Evolutionary conservation across 2,797 vertebrate species (phyloP).

Genomic region (Myripristis murdjan): DNA sequence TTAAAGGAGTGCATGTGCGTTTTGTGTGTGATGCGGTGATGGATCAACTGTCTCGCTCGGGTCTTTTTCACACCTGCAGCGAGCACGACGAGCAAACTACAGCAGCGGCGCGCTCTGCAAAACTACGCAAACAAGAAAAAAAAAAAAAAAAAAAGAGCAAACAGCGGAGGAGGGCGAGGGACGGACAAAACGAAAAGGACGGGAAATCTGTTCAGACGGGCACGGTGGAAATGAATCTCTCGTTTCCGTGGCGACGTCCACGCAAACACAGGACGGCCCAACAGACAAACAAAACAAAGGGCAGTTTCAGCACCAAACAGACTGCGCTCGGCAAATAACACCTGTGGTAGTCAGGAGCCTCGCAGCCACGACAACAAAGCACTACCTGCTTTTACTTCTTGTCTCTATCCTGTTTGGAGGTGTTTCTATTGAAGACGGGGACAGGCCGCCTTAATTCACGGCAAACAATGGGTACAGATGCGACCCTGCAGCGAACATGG

Average conservation of each 20-base stretch:
- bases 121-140: constrained; percentile 25
- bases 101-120: not conserved
- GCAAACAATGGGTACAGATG: constrained; percentile 61
- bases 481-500: constrained; percentile 63
- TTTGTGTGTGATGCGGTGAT: constrained; percentile 5
- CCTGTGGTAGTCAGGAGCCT: constrained; percentile 13
- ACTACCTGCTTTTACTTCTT: constrained; percentile 19
- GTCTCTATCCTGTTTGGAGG: constrained; percentile 38
- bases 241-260: constrained; percentile 48
- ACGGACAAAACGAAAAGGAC: constrained; percentile 2
- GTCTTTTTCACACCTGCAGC: not conserved
- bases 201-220: constrained; percentile 49
- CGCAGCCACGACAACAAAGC: constrained; percentile 30
- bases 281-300: constrained; percentile 41
- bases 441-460: constrained; percentile 20
- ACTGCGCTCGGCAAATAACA: constrained; percentile 33
- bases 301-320: constrained; percentile 15
- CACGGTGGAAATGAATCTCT: constrained; percentile 52
- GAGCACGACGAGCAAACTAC: not conserved
- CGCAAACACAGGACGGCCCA: constrained; percentile 40
- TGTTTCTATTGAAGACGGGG: constrained; percentile 24
- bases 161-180: constrained; percentile 6
- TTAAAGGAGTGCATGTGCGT: constrained; percentile 6
- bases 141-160: constrained; percentile 14
- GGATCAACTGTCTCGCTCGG: not conserved